A percentile compares a stretch with the other conserved stretches of the same genome.
Evolutionary conservation across 2,797 vertebrate genomes (phyloP).

Genomic region (Semotilus atromaculatus): DNA sequence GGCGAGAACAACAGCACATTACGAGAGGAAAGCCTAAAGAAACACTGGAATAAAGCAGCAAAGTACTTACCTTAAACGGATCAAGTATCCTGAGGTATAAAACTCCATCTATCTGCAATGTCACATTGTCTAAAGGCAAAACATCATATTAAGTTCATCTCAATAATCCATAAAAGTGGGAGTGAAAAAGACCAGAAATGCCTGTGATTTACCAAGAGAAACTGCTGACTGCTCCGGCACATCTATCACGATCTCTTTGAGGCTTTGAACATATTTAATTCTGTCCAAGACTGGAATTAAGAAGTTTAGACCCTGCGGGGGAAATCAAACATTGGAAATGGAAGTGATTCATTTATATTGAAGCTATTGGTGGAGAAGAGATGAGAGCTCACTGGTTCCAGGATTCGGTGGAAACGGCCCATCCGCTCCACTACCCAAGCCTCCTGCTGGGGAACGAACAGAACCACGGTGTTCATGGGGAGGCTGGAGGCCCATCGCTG

Average conservation of each 20-base stretch:
- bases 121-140: constrained; percentile 88
- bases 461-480: constrained; percentile 90
- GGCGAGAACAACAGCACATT: background rate
- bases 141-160: background rate
- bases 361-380: background rate
- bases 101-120: constrained; percentile 96
- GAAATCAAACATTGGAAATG: constrained; percentile 46
- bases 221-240: constrained; percentile 97
- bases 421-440: constrained; percentile 98
- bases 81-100: constrained; percentile 93
- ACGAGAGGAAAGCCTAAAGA: background rate
- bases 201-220: constrained; percentile 83
- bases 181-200: background rate
- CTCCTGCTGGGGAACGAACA: constrained; percentile 97
- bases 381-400: constrained; percentile 84
- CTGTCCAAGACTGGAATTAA: constrained; percentile 92
- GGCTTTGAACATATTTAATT: constrained; percentile 93
- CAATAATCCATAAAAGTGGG: background rate
- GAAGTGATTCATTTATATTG: background rate
- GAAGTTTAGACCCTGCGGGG: constrained; percentile 90
- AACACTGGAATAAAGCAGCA: background rate
- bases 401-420: constrained; percentile 92
- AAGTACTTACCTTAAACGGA: constrained; percentile 87
- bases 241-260: constrained; percentile 98
- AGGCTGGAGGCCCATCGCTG: constrained; percentile 84